Percentiles rank a stretch among this genome's conserved stretches.
These are phyloP conservation scores for Uria lomvia DNA, from an alignment of 2,113 vertebrate genomes.

Conservation along the genomic window DNA sequence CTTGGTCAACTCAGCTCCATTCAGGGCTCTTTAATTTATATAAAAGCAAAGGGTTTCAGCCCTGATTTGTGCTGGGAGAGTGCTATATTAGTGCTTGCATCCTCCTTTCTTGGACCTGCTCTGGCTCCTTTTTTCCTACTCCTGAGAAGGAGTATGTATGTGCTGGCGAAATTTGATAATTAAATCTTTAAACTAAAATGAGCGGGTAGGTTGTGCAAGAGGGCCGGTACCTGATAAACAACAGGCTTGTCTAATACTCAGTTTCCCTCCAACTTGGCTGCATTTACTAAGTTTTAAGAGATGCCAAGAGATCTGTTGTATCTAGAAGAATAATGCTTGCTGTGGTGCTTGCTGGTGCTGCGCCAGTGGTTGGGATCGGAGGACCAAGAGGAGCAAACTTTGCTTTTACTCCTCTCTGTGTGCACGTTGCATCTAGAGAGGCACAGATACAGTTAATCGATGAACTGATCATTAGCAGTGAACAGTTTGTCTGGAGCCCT, in stretches of 20 bases:
- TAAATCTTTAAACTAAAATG: neutral
- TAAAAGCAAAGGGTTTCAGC: neutral
- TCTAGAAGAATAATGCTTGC: neutral
- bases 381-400: neutral
- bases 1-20: neutral
- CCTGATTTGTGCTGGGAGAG: neutral
- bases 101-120: neutral
- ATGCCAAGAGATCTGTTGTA: neutral
- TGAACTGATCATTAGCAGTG: neutral
- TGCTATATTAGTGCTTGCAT: neutral
- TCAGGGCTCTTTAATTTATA: neutral
- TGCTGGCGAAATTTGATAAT: neutral
- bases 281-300: neutral
- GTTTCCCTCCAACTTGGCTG: neutral
- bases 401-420: neutral
- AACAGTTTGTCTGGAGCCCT: neutral
- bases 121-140: neutral
- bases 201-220: neutral
- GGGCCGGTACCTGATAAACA: neutral
- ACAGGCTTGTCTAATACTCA: neutral
- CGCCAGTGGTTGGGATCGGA: fast-evolving
- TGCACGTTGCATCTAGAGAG: neutral
- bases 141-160: fast-evolving
- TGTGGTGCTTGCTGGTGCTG: neutral
- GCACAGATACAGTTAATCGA: neutral